Percentiles rank a stretch among this genome's conserved stretches.
Evolutionary conservation across 2,888 invertebrate genomes (phyloP).

Genomic region (Tryphoninae sp.): DNA sequence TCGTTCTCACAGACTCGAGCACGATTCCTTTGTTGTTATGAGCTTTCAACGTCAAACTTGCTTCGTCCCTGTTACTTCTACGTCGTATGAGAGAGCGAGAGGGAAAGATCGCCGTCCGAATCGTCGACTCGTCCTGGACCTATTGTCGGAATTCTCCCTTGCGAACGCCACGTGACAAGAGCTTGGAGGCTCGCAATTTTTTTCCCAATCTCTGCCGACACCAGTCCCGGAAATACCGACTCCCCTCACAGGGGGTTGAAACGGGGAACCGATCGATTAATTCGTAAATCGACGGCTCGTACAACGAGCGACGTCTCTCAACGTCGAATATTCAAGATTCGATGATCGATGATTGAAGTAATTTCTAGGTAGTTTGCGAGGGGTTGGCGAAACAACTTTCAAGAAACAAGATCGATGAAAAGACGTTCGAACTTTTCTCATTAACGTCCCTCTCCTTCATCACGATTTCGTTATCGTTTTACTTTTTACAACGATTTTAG

Average conservation of each 20-base stretch:
- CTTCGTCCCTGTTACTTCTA: neutral
- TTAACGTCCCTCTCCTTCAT: neutral
- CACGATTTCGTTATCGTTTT: neutral
- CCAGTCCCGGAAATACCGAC: no score
- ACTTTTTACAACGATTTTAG: neutral
- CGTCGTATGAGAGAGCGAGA: neutral
- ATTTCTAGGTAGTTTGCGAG: neutral
- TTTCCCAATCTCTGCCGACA: no score
- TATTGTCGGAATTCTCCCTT: conserved; percentile 9
- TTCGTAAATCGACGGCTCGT: conserved; percentile 12
- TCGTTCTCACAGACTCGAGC: neutral
- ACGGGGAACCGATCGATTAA: neutral
- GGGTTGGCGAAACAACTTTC: neutral
- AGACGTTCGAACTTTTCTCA: neutral
- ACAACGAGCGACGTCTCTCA: no score
- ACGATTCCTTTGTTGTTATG: conserved; percentile 31
- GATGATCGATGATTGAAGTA: neutral
- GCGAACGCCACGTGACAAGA: conserved; percentile 25
- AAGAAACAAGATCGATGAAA: neutral
- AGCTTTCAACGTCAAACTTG: conserved; percentile 5
- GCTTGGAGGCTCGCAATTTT: neutral
- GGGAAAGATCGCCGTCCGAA: neutral
- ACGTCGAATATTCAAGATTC: neutral
- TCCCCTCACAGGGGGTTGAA: no score
- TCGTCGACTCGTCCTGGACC: conserved; percentile 49